These are phyloP conservation scores for Lutraria lutraria DNA, from an alignment of 2,888 invertebrate genomes.

Conservation along the genomic window DNA sequence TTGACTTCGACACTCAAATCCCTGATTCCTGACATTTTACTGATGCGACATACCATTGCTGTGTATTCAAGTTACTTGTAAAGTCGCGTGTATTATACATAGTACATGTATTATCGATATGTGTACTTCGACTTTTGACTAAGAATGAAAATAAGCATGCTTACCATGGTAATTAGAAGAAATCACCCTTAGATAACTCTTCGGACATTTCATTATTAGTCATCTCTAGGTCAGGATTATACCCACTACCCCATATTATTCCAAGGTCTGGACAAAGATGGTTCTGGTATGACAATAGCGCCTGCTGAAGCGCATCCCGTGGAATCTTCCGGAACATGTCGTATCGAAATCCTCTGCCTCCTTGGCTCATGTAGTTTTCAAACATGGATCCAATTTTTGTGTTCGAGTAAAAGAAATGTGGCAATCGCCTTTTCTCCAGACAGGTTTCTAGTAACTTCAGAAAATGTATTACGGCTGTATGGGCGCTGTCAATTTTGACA, in stretches of 20 bases:
- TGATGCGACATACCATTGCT: too few species aligned
- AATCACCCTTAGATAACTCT: not conserved
- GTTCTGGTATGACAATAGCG: constrained; percentile 49
- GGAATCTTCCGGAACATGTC: constrained; percentile 52
- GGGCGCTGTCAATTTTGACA: constrained; percentile 30
- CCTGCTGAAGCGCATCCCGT: constrained; percentile 53
- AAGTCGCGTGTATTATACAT: too few species aligned
- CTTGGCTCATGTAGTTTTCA: constrained; percentile 17
- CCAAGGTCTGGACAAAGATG: constrained; percentile 48
- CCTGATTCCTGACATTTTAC: too few species aligned
- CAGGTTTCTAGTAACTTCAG: constrained; percentile 35
- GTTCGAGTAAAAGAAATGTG: constrained; percentile 68
- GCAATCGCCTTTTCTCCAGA: constrained; percentile 47
- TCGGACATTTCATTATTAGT: not conserved
- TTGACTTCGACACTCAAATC: too few species aligned
- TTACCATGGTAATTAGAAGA: not conserved
- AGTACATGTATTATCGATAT: not conserved
- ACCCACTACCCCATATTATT: constrained; percentile 3
- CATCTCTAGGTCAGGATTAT: not conserved
- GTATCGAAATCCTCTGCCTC: constrained; percentile 29
- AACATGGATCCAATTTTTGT: constrained; percentile 46
- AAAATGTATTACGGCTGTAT: constrained; percentile 39
- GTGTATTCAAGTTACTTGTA: too few species aligned
- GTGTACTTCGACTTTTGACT: not conserved
- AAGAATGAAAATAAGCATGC: not conserved